A percentile compares a stretch with the other conserved stretches of the same genome.
Conservation (phyloP, 1,140 invertebrate genomes). For the Lasioglossum albipes region DNA sequence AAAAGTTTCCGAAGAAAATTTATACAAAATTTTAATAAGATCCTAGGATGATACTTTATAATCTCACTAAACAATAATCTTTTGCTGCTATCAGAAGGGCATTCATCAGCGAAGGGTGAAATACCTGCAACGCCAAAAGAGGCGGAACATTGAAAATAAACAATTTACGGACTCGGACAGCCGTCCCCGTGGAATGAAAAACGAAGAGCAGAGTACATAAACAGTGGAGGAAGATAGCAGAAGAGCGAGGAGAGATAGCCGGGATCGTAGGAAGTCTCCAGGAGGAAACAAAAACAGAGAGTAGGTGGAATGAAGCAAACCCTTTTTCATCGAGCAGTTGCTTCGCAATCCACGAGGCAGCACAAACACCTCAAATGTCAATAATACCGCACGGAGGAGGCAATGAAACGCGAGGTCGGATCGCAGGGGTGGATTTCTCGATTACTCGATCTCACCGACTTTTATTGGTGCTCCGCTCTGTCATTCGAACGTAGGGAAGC, state of each 20-base stretch:
- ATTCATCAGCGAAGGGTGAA: no score
- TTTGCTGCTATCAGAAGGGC: no score
- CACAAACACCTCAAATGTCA: conserved; percentile 4
- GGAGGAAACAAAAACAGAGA: neutral
- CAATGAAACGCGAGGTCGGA: conserved; percentile 3
- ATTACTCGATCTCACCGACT: conserved; percentile 21
- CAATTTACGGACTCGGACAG: no score
- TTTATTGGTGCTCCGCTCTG: conserved; percentile 28
- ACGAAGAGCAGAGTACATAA: no score
- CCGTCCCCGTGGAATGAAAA: no score
- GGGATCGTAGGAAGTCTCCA: neutral
- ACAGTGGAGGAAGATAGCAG: neutral
- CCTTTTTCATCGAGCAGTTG: neutral
- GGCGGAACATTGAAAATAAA: no score
- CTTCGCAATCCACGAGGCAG: conserved; percentile 7
- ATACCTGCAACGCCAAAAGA: no score
- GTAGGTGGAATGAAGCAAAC: neutral
- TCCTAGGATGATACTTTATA: no score
- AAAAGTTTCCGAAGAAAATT: no score
- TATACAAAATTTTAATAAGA: no score
- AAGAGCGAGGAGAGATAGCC: neutral
- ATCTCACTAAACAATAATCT: no score
- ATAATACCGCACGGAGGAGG: neutral
- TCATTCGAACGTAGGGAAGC: neutral
- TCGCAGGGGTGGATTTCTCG: conserved; percentile 1